Evolutionary conservation across 2,797 vertebrate species (phyloP), one percentile per base, ranked within the genome.

Genomic region (Miichthys miiuy): DNA sequence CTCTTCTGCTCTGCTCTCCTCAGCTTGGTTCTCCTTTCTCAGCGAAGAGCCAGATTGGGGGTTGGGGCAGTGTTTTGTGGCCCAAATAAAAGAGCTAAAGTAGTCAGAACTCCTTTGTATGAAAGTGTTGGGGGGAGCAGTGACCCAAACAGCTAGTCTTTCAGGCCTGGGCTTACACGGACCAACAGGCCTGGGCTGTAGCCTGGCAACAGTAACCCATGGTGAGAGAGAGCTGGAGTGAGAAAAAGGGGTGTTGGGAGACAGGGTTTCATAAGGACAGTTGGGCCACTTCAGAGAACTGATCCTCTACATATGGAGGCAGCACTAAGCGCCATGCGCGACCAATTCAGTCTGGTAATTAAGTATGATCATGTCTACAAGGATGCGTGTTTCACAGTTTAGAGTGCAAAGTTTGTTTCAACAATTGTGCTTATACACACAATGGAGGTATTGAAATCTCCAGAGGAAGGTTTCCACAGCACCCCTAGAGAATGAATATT

Each of bases 131-230:
- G 83, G 83, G 91, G 90, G 90, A 73, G 92, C 94, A 94, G 91
- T 96, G 95, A 94, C 95, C 94, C 95, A 96, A 95, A 95, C 95
- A 95, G 93, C 91, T 92, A 91, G 94, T 94, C 94, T 96, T 96
- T 96, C 93, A 96, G 93, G 89, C 89, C 90, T 82, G 88, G 84
- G 91, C 90, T 94, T 93, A 94, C 91, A 94, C 84, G 88, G 90
- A 93, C 94, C 92, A 94, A 95, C 94, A 95, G 94, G 93, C 95
- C 93, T 93, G 81, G 83, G 92, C 92, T 90, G 96, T 96, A 94
- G 92, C 95, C 93, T 95, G 95, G 95, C 95, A 96, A 96, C 96
- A 95, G 95, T 96, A 96, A 95, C 95, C 96, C 95, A 95, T 93
- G 93, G 95, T 92, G 92, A 94, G 90, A 90, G 90, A 79, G 90